Evolutionary conservation across 2,888 invertebrate genomes (phyloP), one percentile per base, ranked within the genome.

Genomic region (Dolichomitus sp.): DNA sequence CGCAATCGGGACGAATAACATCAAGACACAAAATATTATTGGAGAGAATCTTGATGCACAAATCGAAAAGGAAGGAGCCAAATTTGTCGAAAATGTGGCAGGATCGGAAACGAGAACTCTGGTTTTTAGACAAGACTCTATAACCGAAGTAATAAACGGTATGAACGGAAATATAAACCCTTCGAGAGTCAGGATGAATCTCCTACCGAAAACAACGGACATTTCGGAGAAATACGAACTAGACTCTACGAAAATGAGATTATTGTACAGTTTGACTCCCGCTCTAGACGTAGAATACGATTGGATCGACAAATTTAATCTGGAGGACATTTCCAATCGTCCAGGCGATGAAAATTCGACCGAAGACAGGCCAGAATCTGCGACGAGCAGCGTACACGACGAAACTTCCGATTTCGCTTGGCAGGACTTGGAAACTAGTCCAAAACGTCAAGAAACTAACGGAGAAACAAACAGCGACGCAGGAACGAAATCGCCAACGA

Each of bases 231-330:
- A 92, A 30, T 93, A 93, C 40, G 91, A 88, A 80, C 83, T 93
- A 9, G 88, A 91, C 66, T 80, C 89, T 0, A 76, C 83, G 2
- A 89, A 89, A 14, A 90, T 93, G 90, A 89, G 81, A 37, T 78
- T 87, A 3, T 87, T 93, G 37, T 93, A 93, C 61, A 93, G 93
- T 33, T 76, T 93, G 4, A 91, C 92, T 1, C 91, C 92, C 1
- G 83, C 84, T 7, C 79, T 81, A 0, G 86, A 85, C 17, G 14
- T 81, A 12, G 75, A 83, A 0, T 59, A 75, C 23, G 70, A 81
- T 19, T 69, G 45, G 33, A 37, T 37, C 11, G 19, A 78, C 17
- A 81, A 73, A 17, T 76, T 61, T n/a, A 63, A 76, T 14, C 27
- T 48, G 57, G 76, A 4, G 23, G 74, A 12, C 19, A 37, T 4